A percentile compares a stretch with the other conserved stretches of the same genome.
These are phyloP conservation scores for Salvator merianae DNA, from an alignment of 2,113 vertebrate species.

Conservation along the genomic window DNA sequence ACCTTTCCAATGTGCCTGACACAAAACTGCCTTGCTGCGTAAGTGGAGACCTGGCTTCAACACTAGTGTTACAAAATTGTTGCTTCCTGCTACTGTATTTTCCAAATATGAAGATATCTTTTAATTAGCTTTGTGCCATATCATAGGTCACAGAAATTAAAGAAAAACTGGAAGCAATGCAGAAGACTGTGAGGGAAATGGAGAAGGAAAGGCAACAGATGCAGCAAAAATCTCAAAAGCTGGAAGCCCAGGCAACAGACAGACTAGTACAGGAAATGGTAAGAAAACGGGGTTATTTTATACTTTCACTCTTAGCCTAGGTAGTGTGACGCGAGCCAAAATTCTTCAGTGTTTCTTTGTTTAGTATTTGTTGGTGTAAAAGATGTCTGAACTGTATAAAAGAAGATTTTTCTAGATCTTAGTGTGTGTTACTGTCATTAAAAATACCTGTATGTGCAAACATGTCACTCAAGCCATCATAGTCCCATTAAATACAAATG, in stretches of 20 bases:
- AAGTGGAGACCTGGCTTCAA: too few relatives aligned
- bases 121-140: slow-evolving; percentile 8
- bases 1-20: too few relatives aligned
- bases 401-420: not conserved
- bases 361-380: slow-evolving; percentile 1
- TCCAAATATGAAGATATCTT: not conserved
- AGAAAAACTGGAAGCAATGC: slow-evolving; percentile 45
- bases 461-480: too few relatives aligned
- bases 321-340: not conserved
- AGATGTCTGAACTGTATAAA: not conserved
- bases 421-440: not conserved
- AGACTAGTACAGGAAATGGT: slow-evolving; percentile 49
- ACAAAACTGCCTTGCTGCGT: too few relatives aligned
- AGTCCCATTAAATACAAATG: too few relatives aligned
- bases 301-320: not conserved
- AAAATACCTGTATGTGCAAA: too few relatives aligned
- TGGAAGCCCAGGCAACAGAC: not conserved
- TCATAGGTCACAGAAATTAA: slow-evolving; percentile 72
- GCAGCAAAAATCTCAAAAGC: not conserved
- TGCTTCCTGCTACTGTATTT: not conserved
- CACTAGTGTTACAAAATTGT: too few relatives aligned
- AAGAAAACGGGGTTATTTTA: slow-evolving; percentile 21
- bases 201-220: slow-evolving; percentile 31
- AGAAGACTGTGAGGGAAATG: slow-evolving; percentile 36
- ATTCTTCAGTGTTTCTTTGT: accelerated